These are phyloP conservation scores for Chanos chanos DNA, from an alignment of 2,797 vertebrate species.

Conservation along the genomic window DNA sequence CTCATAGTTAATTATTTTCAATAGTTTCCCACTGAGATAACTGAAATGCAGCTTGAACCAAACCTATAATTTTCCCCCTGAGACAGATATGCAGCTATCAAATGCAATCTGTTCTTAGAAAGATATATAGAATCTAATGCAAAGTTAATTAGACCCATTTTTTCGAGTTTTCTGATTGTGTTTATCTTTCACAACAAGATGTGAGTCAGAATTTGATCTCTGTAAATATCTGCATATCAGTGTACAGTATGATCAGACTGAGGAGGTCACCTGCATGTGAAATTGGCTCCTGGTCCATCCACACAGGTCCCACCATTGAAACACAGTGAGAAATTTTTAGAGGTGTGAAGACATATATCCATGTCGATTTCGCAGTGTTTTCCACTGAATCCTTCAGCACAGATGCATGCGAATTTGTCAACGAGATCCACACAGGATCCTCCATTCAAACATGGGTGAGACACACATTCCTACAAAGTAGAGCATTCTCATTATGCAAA, in stretches of 20 bases:
- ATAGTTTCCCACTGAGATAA: slow-evolving; percentile 3
- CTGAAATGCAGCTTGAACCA: slow-evolving; percentile 12
- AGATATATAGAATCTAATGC: too few species aligned
- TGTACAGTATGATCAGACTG: not conserved
- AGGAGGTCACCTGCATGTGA: slow-evolving; percentile 78
- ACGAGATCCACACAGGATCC: slow-evolving; percentile 74
- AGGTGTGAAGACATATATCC: slow-evolving; percentile 60
- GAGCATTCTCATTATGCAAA: too few species aligned
- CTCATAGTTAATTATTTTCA: not conserved
- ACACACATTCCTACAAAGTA: slow-evolving; percentile 75
- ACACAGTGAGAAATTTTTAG: slow-evolving; percentile 59
- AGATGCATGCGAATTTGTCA: slow-evolving; percentile 72
- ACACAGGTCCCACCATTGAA: slow-evolving; percentile 74
- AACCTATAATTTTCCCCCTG: slow-evolving; percentile 3
- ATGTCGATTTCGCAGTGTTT: slow-evolving; percentile 70
- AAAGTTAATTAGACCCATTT: too few species aligned
- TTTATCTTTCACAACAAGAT: too few species aligned
- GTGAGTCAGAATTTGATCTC: too few species aligned
- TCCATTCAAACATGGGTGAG: slow-evolving; percentile 68
- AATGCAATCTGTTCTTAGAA: slow-evolving; percentile 21
- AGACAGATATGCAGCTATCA: slow-evolving; percentile 37
- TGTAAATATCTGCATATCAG: too few species aligned
- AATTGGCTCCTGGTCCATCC: slow-evolving; percentile 69
- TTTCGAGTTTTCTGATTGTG: too few species aligned
- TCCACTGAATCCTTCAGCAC: slow-evolving; percentile 66